Base-by-base conservation (phyloP, 2,888 invertebrate species). In the Dilophus febrilis region DNA sequence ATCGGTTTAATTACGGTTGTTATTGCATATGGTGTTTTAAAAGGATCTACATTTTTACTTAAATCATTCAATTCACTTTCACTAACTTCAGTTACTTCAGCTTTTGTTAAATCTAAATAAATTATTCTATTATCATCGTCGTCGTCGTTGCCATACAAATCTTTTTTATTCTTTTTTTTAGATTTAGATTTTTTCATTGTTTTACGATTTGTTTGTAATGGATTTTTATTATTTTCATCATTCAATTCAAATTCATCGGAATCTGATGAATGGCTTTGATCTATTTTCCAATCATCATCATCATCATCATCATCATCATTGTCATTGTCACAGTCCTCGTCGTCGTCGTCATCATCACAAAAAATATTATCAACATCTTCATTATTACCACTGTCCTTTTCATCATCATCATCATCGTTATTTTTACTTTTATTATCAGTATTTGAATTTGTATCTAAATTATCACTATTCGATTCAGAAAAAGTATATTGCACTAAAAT, bases 31-130 rank as follows among this genome's bases (percentile, higher is more conserved):
- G 18, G 18, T 19, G 12, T 37, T 29, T 8, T 29, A 8, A 18
- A 37, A 37, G n/a, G 29, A 16, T 37, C 19, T 37, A 30, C 30
- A 7, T 18, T 37, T 33, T 45, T 40, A 47, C 50, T 54, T 40
- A 53, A 46, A 46, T 55, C 53, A 11, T 6, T 22, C 8, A 8
- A 4, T 22, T 22, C 22, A 22, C 48, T 40, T 5, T 50, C 43
- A 40, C 50, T 47, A 17, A 59, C 51, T 41, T 53, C 48, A n/a
- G 60, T 50, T 35, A 55, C 52, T 8, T 48, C 47, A 19, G 53
- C 53, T 17, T 55, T 53, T 17, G 37, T 27, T 5, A 61, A 45
- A 48, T 61, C 59, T 36, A 61, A 47, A 41, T 58, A 61, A 3
- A 59, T 50, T 1, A 61, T 12, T 6, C 53, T 44, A 27, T 46